Evolutionary conservation across 2,113 vertebrate species (phyloP).

Genomic region (Eulemur rufifrons): DNA sequence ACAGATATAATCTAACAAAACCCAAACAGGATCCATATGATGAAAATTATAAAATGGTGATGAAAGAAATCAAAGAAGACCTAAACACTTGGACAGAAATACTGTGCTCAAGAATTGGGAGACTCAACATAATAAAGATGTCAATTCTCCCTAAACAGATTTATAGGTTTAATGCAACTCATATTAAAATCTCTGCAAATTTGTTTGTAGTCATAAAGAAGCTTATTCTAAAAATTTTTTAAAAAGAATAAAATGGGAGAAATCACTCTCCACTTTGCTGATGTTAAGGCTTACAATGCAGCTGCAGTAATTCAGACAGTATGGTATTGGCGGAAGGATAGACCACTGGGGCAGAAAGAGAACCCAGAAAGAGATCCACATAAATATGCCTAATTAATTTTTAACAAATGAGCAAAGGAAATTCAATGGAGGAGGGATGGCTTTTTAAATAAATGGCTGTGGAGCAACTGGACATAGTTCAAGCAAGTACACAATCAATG

Average conservation of each 20-base stretch:
- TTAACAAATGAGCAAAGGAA: conserved; percentile 36
- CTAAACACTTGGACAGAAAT: conserved; percentile 34
- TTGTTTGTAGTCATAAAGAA: conserved; percentile 12
- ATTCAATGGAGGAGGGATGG: neutral
- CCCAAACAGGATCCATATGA: neutral
- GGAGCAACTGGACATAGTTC: neutral
- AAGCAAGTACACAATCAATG: neutral
- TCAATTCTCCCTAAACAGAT: conserved; percentile 14
- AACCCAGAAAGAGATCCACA: conserved; percentile 4
- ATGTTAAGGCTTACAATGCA: neutral
- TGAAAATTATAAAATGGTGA: conserved; percentile 36
- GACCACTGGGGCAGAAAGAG: neutral
- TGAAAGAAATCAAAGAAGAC: conserved; percentile 12
- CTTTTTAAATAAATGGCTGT: conserved; percentile 6
- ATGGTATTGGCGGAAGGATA: neutral
- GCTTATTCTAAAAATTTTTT: neutral
- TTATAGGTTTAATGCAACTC: neutral
- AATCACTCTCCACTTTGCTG: neutral
- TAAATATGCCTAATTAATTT: conserved; percentile 5
- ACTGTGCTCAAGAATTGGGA: neutral
- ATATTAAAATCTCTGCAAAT: conserved; percentile 52
- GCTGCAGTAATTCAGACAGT: neutral
- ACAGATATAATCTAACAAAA: conserved; percentile 35
- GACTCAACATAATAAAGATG: conserved; percentile 6
- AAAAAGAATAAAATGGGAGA: neutral